Evolutionary conservation across 2,888 invertebrate species (phyloP).

Genomic region (Drosophila pseudotakahashii): DNA sequence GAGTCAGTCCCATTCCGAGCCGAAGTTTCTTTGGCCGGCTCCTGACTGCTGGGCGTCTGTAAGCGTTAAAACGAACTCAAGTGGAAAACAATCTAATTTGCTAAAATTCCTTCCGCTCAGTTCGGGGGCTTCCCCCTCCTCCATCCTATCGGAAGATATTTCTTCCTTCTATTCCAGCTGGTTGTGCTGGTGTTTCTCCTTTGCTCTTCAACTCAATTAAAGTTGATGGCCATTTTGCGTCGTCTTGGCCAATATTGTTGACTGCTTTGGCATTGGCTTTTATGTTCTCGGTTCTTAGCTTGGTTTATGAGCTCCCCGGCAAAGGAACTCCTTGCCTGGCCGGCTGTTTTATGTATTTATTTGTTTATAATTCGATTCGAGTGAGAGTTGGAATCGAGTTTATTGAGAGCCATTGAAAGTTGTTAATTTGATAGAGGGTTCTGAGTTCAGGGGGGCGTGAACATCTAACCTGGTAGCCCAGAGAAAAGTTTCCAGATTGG

Average conservation of each 20-base stretch:
- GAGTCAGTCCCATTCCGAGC: slow-evolving; percentile 27
- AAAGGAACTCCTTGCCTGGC: background rate
- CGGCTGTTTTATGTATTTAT: slow-evolving; percentile 59
- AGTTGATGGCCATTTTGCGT: slow-evolving; percentile 74
- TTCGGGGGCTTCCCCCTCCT: slow-evolving; percentile 3
- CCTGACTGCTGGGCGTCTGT: slow-evolving; percentile 33
- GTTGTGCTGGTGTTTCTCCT: slow-evolving; percentile 45
- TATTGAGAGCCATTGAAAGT: slow-evolving; percentile 27
- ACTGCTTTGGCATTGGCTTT: slow-evolving; percentile 69
- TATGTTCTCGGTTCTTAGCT: slow-evolving; percentile 53
- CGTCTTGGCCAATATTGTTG: slow-evolving; percentile 72
- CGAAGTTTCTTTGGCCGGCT: slow-evolving; percentile 25
- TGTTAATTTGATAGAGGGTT: slow-evolving; percentile 17
- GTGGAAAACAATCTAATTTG: slow-evolving; percentile 84
- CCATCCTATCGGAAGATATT: slow-evolving; percentile 33
- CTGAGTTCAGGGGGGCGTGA: background rate
- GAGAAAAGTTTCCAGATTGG: slow-evolving; percentile 4
- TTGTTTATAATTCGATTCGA: slow-evolving; percentile 76
- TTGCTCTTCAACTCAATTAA: slow-evolving; percentile 75
- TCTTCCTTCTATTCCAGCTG: slow-evolving; percentile 29
- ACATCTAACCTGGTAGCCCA: slow-evolving; percentile 24
- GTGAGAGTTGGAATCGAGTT: slow-evolving; percentile 29
- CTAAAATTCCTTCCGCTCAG: slow-evolving; percentile 77
- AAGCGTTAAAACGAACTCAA: slow-evolving; percentile 82
- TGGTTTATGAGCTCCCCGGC: slow-evolving; percentile 63